These are phyloP conservation scores for Galago senegalensis DNA, from an alignment of 2,797 vertebrate genomes.

Conservation along the genomic window DNA sequence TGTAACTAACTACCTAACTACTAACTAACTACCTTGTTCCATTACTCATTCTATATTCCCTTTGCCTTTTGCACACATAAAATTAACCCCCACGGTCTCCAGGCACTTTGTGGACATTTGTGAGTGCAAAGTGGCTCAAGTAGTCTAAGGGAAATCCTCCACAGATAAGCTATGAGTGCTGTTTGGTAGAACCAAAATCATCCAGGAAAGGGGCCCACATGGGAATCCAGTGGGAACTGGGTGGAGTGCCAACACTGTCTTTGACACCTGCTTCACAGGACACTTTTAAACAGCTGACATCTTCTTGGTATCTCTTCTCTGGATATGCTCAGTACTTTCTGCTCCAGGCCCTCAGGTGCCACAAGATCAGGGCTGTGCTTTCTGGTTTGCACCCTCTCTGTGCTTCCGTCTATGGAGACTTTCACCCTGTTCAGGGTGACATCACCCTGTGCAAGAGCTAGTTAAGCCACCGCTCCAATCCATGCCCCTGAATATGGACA, in stretches of 20 bases:
- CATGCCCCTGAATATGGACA: background rate
- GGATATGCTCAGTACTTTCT: background rate
- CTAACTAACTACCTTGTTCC: background rate
- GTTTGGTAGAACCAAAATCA: background rate
- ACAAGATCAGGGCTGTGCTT: background rate
- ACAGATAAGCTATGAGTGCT: background rate
- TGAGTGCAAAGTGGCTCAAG: background rate
- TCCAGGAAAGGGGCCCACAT: background rate
- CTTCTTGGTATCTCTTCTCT: background rate
- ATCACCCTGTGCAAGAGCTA: background rate
- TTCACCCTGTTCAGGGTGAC: too few relatives aligned
- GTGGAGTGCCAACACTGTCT: background rate
- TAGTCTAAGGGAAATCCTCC: background rate
- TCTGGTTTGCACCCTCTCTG: background rate
- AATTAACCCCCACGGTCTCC: background rate
- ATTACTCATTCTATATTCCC: background rate
- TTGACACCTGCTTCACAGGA: background rate
- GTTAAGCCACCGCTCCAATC: background rate
- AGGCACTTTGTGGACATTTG: background rate
- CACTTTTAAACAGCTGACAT: background rate
- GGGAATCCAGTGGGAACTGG: background rate
- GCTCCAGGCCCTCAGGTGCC: fast-evolving
- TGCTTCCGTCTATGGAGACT: background rate
- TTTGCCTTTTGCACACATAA: too few relatives aligned
- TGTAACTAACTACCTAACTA: background rate